Evolutionary conservation across 2,888 invertebrate species (phyloP), one percentile per base, ranked within the genome.

Genomic region (Boloria selene): DNA sequence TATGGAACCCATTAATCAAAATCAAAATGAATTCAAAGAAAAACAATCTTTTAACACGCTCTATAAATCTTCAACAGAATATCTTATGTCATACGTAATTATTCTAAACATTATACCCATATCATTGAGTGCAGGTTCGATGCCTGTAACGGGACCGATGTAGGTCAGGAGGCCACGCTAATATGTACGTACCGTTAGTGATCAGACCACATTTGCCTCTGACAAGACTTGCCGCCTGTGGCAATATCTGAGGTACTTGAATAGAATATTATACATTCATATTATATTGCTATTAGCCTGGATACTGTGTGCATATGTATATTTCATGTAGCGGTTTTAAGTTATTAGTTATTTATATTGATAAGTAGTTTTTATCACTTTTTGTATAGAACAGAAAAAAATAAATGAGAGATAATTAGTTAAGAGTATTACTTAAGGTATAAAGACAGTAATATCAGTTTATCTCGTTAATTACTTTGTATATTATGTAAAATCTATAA

Each of bases 121-220:
- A 70, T 71, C 69, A 69, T 69, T 71, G 70, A 78, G 83, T 77
- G 72, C 74, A 64, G 77, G 88, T 88, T 88, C 88, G 84, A 85
- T 71, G 87, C 74, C 85, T 80, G 78, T 87, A 90, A 90, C 91
- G 88, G 91, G 82, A 69, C 55, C 70, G 72, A 77, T 76, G 82
- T 91, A 80, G 90, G 90, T 91, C 88, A 91, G 80, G 83, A 87
- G 91, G 91, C 89, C 88, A 89, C 81, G 90, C 90, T 89, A 90
- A 91, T 90, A 90, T 90, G 83, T 82, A 50, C 71, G 70, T 81
- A 83, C 87, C 86, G 89, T 90, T 89, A 88, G 76, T 74, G 75
- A 85, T 86, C 83, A 79, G 82, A 85, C 86, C 82, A 66, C 65
- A 70, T 72, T 59, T 59, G 64, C 58, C 59, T 64, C 53, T 63